phyloP scores from a whole-genome alignment of 92 coral and sea anemone genomes.

The Porites rus region DNA sequence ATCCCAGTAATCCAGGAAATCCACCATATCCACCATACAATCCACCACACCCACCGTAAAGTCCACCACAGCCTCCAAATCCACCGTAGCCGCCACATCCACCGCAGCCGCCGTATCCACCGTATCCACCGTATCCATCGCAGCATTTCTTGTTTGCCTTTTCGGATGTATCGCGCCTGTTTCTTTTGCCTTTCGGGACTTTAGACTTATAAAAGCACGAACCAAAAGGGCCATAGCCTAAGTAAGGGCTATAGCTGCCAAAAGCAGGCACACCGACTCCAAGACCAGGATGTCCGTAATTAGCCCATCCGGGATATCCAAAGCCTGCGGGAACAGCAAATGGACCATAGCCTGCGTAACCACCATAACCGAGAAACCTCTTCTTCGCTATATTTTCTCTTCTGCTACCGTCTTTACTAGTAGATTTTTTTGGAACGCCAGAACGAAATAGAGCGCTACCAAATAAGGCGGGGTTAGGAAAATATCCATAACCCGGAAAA shows the following conservation, averaged over 20 bases:
- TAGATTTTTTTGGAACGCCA: constrained; percentile 62
- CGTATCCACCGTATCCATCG: constrained; percentile 54
- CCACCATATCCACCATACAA: constrained; percentile 50
- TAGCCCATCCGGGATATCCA: constrained; percentile 91
- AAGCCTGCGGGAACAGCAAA: constrained; percentile 71
- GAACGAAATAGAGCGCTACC: constrained; percentile 67
- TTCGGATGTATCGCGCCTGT: constrained; percentile 22
- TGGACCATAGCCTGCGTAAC: constrained; percentile 58
- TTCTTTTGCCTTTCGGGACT: constrained; percentile 31
- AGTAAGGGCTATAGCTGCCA: constrained; percentile 57
- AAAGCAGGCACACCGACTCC: constrained; percentile 75
- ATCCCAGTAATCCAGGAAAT: constrained; percentile 4
- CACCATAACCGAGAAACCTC: constrained; percentile 72
- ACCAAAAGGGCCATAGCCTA: constrained; percentile 61
- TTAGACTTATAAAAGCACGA: constrained; percentile 59
- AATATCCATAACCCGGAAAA: constrained; percentile 54
- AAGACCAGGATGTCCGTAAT: constrained; percentile 85
- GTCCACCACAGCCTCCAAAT: constrained; percentile 60
- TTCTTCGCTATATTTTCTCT: constrained; percentile 73
- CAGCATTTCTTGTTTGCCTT: constrained; percentile 50
- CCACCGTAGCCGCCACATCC: constrained; percentile 59
- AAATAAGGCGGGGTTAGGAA: constrained; percentile 42
- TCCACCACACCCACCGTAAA: constrained; percentile 43
- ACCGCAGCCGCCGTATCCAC: constrained; percentile 77
- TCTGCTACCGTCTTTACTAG: constrained; percentile 50